phyloP scores from a whole-genome alignment of 2,113 vertebrate species.

The Callaeas wilsoni region DNA sequence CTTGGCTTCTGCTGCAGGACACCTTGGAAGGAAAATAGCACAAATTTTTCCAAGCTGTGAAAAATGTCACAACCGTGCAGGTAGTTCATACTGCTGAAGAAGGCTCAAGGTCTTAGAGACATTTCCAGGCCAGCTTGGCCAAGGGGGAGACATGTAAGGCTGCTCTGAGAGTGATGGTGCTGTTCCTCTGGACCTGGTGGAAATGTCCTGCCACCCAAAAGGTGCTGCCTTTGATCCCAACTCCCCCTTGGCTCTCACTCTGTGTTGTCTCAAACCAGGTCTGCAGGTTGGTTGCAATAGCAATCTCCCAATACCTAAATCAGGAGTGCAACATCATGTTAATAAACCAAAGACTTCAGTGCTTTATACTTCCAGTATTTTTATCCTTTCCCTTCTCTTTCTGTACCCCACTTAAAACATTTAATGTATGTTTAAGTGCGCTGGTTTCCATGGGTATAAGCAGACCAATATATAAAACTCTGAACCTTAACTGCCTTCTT shows the following conservation, averaged over 20 bases:
- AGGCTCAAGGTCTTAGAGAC: neutral
- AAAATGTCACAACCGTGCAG: neutral
- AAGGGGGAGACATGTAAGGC: neutral
- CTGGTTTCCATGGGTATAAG: neutral
- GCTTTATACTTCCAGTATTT: neutral
- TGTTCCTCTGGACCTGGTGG: neutral
- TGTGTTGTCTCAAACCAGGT: neutral
- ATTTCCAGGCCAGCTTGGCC: neutral
- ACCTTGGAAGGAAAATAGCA: neutral
- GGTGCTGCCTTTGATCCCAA: fast-evolving
- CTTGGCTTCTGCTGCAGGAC: neutral
- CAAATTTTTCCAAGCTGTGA: neutral
- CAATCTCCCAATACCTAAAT: neutral
- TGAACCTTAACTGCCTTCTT: neutral
- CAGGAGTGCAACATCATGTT: neutral
- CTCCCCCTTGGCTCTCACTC: neutral
- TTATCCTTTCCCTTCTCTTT: neutral
- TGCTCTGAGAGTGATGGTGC: neutral
- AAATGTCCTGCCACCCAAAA: fast-evolving
- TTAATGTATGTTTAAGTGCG: neutral
- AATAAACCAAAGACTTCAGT: neutral
- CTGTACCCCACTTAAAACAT: neutral
- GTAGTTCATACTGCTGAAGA: neutral
- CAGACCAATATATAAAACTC: neutral
- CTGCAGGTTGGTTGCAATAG: neutral